Base-by-base conservation (phyloP, 2,113 vertebrate species). In the Helogale parvula region DNA sequence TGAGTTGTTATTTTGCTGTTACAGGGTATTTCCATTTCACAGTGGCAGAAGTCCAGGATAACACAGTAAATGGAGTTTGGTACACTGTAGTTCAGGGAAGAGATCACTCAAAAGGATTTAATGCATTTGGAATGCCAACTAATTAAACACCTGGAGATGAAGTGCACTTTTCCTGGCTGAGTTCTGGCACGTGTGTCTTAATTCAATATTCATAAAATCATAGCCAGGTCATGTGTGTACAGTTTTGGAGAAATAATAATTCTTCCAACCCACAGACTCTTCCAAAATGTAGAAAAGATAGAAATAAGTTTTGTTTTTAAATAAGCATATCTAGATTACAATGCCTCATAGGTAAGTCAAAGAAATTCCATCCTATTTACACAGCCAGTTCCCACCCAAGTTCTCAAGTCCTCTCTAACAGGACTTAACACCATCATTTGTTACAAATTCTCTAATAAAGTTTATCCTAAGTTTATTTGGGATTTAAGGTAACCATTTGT, bases 61-160 rank as follows among this genome's bases (percentile, higher is more conserved):
- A 72, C 92, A 74, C 25, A 86, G 72, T 86, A 84, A 69, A 86
- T 94, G 38, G 52, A 91, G 95, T 92, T 80, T 72, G 80, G 38
- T 95, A 93, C 71, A 38, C 25, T 74, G 45, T 63, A 85, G 68
- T 84, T 95, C 87, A 94, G 76, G 81, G 76, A 93, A 38, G 21
- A 71, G 31, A 80, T 94, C 52, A 77, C 60, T 66, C 52, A 97
- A 11, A 41, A 93, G 29, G 29, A 63, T 92, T 89, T 74, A 77
- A 31, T 94, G 41, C 29, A 27, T 85, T 94, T 93, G 15, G 76
- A 96, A 97, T 33, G 54, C 27, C 93, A 98, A 87, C 31, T 96
- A 97, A 96, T 93, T 96, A 98, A 95, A 87, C 68, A 96, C 77
- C 86, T 97, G 85, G 50, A 96, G 80, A 91, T 96, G 57, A 94